These are phyloP conservation scores for Paragorgia papillata DNA, from an alignment of 92 coral and sea anemone species.

Conservation along the genomic window DNA sequence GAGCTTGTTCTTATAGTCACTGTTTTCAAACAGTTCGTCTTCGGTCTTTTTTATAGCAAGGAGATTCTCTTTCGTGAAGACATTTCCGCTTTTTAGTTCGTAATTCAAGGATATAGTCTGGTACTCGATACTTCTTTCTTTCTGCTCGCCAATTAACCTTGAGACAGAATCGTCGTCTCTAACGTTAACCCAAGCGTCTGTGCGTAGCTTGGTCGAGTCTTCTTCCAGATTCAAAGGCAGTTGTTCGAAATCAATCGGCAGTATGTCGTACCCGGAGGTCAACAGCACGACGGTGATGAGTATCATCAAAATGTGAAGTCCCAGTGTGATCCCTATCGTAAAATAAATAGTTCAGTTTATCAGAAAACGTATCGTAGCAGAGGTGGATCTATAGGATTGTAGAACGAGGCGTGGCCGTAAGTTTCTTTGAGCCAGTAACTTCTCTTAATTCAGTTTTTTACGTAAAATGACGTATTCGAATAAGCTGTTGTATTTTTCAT, in stretches of 20 bases:
- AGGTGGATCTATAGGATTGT: no score
- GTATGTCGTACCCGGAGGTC: conserved; percentile 62
- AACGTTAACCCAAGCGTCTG: conserved; percentile 72
- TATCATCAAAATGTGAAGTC: conserved; percentile 63
- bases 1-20: conserved; percentile 51
- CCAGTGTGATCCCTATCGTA: conserved; percentile 59
- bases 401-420: no score
- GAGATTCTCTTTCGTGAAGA: conserved; percentile 60
- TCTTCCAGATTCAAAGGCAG: conserved; percentile 66
- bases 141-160: conserved; percentile 49
- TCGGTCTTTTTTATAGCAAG: conserved; percentile 55
- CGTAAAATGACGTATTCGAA: no score
- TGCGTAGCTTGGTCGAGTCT: conserved; percentile 65
- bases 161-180: conserved; percentile 55
- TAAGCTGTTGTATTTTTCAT: no score
- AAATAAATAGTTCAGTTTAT: no score
- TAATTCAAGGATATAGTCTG: conserved; percentile 41
- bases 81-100: conserved; percentile 55
- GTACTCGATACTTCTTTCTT: neutral
- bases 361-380: no score
- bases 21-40: conserved; percentile 52
- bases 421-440: no score
- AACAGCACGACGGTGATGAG: conserved; percentile 57
- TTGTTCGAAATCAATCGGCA: conserved; percentile 64
- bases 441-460: no score